Evolutionary conservation across 2,113 vertebrate genomes (phyloP), one percentile per base, ranked within the genome.

Genomic region (Channa maculata): DNA sequence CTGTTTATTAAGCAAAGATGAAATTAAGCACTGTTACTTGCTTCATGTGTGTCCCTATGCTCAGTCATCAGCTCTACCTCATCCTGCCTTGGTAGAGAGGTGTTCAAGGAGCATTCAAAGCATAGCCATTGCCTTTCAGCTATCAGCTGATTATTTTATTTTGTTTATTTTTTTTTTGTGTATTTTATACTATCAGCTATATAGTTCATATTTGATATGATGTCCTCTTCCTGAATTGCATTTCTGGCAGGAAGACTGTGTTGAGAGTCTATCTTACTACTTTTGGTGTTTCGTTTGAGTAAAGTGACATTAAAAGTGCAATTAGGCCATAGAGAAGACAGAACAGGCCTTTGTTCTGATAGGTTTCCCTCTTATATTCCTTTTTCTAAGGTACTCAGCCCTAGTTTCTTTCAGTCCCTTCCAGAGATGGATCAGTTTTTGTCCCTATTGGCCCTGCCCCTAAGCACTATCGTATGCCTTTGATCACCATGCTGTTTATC

Each of bases 401-500:
- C 59, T 77, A 45, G 48, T 68, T 67, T 78, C 65, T 80, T 76
- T 85, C 78, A 84, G 71, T 74, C 63, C 70, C 80, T 74, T 82
- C 75, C 74, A 86, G 64, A 84, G 71, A 86, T 14, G 9, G 81
- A 82, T 73, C 72, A 64, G 71, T 77, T 44, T 79, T 77, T 79
- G n/a, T 36, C 54, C 24, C 38, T 36, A 8, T 15, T 2, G n/a
- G 1, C 61, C 44, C 74, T 37, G 64, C 70, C 59, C 6, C 53
- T n/a, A 34, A 74, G 65, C 61, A 33, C 71, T 88, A 82, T 88
- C 75, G 24, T 45, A 82, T 73, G 82, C 74, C 83, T 89, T 92
- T 92, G 83, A 88, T 92, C 81, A 41, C 78, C 84, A 82, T 66
- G 63, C 71, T 84, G 79, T 85, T 91, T 90, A 90, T 93, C 92